Conservation (phyloP, 2,797 vertebrate species). For the Hippoglossus hippoglossus region DNA sequence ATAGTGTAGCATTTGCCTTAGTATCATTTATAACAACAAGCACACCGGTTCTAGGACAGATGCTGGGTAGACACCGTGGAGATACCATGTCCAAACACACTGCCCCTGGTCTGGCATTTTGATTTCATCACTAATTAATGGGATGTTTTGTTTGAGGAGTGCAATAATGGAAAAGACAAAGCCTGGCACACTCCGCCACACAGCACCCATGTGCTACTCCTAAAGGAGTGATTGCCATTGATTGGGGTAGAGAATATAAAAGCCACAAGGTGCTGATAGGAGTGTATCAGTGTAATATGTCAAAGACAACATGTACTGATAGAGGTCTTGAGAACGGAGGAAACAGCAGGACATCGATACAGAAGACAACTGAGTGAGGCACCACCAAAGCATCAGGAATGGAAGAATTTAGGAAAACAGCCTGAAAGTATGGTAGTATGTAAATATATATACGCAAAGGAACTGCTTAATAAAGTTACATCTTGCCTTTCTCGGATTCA, state of each 20-base stretch:
- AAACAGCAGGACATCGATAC: slow-evolving; percentile 39
- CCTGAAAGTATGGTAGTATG: background rate
- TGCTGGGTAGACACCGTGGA: slow-evolving; percentile 15
- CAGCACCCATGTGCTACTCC: slow-evolving; percentile 37
- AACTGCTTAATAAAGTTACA: slow-evolving; percentile 2
- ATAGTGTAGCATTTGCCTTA: background rate
- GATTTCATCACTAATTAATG: slow-evolving; percentile 58
- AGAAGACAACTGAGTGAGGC: slow-evolving; percentile 5
- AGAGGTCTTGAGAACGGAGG: slow-evolving; percentile 44
- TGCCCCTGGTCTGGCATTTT: slow-evolving; percentile 33
- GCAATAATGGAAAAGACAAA: slow-evolving; percentile 33
- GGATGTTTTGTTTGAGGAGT: slow-evolving; percentile 46
- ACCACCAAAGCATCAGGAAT: slow-evolving; percentile 6
- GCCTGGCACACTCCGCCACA: slow-evolving; percentile 30
- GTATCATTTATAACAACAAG: slow-evolving; percentile 34
- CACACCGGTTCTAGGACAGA: slow-evolving; percentile 16
- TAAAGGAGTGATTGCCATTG: slow-evolving; percentile 58
- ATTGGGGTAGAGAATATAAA: slow-evolving; percentile 54
- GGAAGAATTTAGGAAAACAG: slow-evolving; percentile 20
- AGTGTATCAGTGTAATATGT: slow-evolving; percentile 44
- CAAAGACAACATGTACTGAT: slow-evolving; percentile 51
- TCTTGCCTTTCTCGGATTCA: slow-evolving; percentile 1
- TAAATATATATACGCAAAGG: slow-evolving; percentile 21
- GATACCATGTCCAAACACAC: slow-evolving; percentile 35
- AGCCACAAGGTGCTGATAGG: slow-evolving; percentile 50